These are phyloP conservation scores for Pristionchus arcanus DNA, from an alignment of 2,888 invertebrate genomes.

Conservation along the genomic window DNA sequence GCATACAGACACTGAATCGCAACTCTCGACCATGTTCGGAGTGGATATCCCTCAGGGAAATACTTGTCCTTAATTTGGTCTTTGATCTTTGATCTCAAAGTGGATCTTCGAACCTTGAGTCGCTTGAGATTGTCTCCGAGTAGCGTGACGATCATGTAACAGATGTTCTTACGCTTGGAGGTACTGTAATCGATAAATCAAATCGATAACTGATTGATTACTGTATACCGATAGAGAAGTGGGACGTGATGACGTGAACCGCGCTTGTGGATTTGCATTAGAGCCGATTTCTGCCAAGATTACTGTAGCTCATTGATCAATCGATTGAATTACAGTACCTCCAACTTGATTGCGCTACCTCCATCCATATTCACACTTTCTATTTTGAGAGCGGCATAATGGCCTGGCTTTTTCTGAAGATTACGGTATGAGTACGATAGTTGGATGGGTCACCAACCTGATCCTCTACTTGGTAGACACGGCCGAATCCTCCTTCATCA, in stretches of 20 bases:
- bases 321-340: slow-evolving; percentile 10
- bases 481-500: slow-evolving; percentile 32
- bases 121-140: slow-evolving; percentile 67
- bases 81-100: slow-evolving; percentile 10
- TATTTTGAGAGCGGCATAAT: not conserved
- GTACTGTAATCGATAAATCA: not conserved
- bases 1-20: slow-evolving; percentile 38
- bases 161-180: slow-evolving; percentile 65
- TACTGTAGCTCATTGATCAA: not conserved
- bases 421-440: slow-evolving; percentile 16
- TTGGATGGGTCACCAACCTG: not conserved
- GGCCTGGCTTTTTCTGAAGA: slow-evolving; percentile 5
- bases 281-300: slow-evolving; percentile 20
- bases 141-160: slow-evolving; percentile 75
- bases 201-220: not conserved
- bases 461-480: not conserved
- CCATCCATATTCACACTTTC: slow-evolving; percentile 24
- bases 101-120: not conserved
- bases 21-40: slow-evolving; percentile 16
- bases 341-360: slow-evolving; percentile 29
- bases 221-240: not conserved
- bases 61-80: slow-evolving; percentile 11
- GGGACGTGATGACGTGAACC: not conserved
- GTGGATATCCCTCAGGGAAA: slow-evolving; percentile 1
- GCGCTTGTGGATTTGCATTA: slow-evolving; percentile 41